Percentiles rank a stretch among this genome's conserved stretches.
These are phyloP conservation scores for Watsonalla cultraria DNA, from an alignment of 2,888 invertebrate genomes.

Conservation along the genomic window DNA sequence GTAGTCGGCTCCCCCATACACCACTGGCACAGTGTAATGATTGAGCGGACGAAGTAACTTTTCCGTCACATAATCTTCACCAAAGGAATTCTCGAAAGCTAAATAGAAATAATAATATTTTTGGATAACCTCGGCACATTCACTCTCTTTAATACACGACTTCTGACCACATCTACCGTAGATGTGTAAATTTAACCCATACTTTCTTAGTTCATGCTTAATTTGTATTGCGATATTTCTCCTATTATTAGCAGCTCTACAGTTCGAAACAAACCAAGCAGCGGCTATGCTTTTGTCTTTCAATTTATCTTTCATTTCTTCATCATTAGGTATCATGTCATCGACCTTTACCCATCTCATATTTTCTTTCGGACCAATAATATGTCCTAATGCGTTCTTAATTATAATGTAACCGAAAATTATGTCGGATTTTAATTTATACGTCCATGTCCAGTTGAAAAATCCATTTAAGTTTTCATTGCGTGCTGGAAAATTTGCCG, in stretches of 20 bases:
- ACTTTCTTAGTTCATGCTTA: constrained; percentile 24
- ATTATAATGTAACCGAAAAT: no score
- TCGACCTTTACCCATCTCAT: constrained; percentile 38
- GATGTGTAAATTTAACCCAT: constrained; percentile 33
- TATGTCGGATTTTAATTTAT: no score
- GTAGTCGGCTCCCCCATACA: constrained; percentile 81
- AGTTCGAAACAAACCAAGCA: constrained; percentile 45
- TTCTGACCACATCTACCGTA: constrained; percentile 40
- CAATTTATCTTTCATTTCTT: constrained; percentile 25
- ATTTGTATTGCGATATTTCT: constrained; percentile 18
- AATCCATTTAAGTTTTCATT: constrained; percentile 11
- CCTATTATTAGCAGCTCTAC: constrained; percentile 25
- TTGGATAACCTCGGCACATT: constrained; percentile 28
- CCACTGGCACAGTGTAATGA: constrained; percentile 80
- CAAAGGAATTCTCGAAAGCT: constrained; percentile 44
- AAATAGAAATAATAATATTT: constrained; percentile 49
- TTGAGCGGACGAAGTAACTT: constrained; percentile 57
- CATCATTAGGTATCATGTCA: constrained; percentile 35
- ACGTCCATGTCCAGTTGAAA: constrained; percentile 8
- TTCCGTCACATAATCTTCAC: constrained; percentile 10
- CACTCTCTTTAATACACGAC: constrained; percentile 22
- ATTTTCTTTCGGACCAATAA: no score
- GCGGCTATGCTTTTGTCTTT: constrained; percentile 34
- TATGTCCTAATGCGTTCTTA: no score
- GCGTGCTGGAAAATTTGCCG: no score